Evolutionary conservation across 2,113 vertebrate species (phyloP).

Genomic region (Sebastes fasciatus): DNA sequence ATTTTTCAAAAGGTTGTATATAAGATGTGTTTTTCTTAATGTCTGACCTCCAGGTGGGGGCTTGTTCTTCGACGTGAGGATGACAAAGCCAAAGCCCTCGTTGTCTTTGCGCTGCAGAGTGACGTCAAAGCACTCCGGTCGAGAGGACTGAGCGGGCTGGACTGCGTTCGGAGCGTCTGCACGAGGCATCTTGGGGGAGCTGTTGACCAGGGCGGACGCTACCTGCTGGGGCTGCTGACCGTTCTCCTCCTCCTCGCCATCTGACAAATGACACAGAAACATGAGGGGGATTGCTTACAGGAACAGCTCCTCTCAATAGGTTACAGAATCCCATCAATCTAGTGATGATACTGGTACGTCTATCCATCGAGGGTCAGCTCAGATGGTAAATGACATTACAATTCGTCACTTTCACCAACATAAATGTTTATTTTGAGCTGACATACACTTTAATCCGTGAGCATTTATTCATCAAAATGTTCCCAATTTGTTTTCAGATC

Average conservation of each 20-base stretch:
- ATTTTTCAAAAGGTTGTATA: background rate
- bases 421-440: background rate
- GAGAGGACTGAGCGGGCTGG: conserved; percentile 40
- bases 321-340: background rate
- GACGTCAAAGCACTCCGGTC: conserved; percentile 89
- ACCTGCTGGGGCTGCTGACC: conserved; percentile 54
- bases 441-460: background rate
- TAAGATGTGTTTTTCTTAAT: background rate
- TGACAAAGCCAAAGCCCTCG: conserved; percentile 97
- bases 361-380: background rate
- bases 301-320: background rate
- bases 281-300: background rate
- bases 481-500: background rate
- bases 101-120: conserved; percentile 93
- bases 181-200: conserved; percentile 85
- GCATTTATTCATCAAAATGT: conserved; percentile 9
- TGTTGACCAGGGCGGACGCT: conserved; percentile 73
- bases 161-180: conserved; percentile 65
- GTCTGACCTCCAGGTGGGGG: conserved; percentile 94
- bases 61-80: conserved; percentile 97
- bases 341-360: background rate
- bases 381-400: background rate
- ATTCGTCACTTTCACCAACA: background rate
- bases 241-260: conserved; percentile 70
- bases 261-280: conserved; percentile 52